Evolutionary conservation across 2,113 vertebrate genomes (phyloP).

Genomic region (Gnathonemus longibarbis): DNA sequence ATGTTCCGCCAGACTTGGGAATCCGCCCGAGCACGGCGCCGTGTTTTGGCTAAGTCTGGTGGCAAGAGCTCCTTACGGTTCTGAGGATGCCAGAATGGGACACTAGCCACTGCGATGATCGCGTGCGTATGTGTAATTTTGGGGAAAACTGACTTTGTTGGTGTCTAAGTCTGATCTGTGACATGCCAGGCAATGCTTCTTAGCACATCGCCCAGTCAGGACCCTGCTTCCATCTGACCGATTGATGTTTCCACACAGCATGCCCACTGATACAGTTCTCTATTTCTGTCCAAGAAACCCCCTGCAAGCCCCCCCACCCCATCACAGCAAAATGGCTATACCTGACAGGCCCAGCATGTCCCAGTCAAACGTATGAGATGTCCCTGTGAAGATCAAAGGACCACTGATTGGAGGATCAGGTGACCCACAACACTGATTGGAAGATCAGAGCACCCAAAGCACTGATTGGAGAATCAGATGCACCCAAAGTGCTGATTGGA

Average conservation of each 20-base stretch:
- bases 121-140: background rate
- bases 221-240: background rate
- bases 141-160: background rate
- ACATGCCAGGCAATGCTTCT: background rate
- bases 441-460: background rate
- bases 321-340: background rate
- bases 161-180: background rate
- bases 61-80: background rate
- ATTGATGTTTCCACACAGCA: background rate
- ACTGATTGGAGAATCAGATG: background rate
- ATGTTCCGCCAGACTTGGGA: background rate
- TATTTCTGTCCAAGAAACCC: background rate
- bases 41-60: background rate
- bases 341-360: background rate
- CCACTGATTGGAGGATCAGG: background rate
- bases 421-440: background rate
- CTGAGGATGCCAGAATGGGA: background rate
- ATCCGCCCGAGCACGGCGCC: background rate
- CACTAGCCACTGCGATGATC: background rate
- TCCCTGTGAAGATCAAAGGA: background rate
- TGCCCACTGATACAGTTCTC: background rate
- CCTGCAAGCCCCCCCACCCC: background rate
- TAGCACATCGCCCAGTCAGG: background rate
- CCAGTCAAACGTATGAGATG: background rate
- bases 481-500: background rate